phyloP scores from a whole-genome alignment of 2,797 vertebrate genomes.

The Phataginus tetradactyla region DNA sequence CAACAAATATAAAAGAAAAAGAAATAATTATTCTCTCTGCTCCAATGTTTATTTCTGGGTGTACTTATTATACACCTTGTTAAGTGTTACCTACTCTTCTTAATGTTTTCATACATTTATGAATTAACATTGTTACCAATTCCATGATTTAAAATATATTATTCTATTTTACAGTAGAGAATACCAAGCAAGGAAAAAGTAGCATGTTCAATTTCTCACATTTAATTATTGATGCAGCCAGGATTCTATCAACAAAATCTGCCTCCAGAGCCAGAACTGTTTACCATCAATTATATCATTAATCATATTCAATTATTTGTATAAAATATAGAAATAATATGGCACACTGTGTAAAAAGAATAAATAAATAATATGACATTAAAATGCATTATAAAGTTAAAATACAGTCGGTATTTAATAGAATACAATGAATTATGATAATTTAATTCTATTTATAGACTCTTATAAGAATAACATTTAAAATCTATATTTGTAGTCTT shows the following conservation, averaged over 20 bases:
- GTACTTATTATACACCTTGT: neutral
- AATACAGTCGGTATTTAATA: neutral
- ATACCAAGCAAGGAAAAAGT: neutral
- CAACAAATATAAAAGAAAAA: neutral
- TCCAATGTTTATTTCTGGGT: neutral
- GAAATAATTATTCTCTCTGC: neutral
- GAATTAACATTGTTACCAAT: neutral
- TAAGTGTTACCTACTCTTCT: neutral
- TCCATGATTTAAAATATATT: neutral
- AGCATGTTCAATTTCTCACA: neutral
- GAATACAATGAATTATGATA: neutral
- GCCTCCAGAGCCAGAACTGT: neutral
- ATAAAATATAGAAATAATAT: neutral
- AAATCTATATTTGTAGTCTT: neutral
- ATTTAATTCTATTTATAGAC: neutral
- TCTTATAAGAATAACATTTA: neutral
- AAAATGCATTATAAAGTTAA: neutral
- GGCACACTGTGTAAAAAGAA: neutral
- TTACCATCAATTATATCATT: neutral
- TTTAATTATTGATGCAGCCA: neutral
- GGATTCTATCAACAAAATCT: neutral
- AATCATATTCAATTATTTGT: neutral
- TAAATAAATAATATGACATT: neutral
- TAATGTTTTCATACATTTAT: neutral
- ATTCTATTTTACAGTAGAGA: neutral